A percentile compares a stretch with the other conserved stretches of the same genome.
Conservation (phyloP, 2,888 invertebrate species). For the Microplitis manilae region DNA sequence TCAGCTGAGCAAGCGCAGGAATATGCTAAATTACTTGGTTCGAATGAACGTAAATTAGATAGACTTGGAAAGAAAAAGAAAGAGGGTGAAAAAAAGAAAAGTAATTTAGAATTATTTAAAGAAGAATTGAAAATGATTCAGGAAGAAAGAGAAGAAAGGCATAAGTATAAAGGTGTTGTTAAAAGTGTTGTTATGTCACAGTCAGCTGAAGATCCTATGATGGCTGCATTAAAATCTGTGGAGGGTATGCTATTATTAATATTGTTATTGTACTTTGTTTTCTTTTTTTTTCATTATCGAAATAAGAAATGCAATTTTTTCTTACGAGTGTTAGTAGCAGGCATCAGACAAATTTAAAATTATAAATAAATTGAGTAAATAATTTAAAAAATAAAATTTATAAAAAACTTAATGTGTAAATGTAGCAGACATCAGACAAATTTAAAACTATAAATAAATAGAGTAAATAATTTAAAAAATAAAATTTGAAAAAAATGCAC, state of each 20-base stretch:
- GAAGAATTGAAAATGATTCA: conserved; percentile 98
- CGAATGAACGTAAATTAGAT: conserved; percentile 79
- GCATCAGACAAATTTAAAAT: no score
- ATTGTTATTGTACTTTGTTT: neutral
- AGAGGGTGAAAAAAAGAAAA: conserved; percentile 91
- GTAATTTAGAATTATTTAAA: conserved; percentile 97
- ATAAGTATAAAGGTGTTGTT: conserved; percentile 87
- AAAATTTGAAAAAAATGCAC: no score
- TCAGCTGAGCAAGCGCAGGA: conserved; percentile 81
- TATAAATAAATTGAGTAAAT: no score
- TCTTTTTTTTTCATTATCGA: conserved; percentile 1
- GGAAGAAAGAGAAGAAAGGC: conserved; percentile 96
- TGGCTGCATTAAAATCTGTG: conserved; percentile 68
- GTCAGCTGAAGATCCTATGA: conserved; percentile 65
- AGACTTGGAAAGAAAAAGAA: conserved; percentile 79
- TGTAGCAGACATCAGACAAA: no score
- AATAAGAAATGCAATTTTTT: conserved; percentile 8
- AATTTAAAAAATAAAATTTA: no score
- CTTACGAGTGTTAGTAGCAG: no score
- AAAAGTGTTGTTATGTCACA: conserved; percentile 71
- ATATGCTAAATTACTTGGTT: conserved; percentile 77
- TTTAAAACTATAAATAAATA: no score
- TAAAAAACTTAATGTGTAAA: no score
- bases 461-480: no score
- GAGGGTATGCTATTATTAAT: conserved; percentile 60